Conservation (phyloP, 92 coral and sea anemone species). For the Porites rus region DNA sequence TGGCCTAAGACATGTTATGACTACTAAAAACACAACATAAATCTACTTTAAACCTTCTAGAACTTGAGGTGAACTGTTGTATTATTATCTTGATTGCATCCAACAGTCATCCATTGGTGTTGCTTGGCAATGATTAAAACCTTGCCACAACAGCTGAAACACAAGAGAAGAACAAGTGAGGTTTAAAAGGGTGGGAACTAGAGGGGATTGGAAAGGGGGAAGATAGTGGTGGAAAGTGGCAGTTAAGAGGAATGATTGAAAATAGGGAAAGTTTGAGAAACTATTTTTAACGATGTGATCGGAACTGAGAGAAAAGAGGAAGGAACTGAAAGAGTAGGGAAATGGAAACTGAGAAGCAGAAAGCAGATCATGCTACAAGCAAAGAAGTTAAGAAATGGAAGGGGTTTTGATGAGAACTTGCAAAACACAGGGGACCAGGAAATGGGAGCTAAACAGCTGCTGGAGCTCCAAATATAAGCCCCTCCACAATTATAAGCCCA, state of each 20-base stretch:
- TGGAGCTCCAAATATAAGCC: too few species aligned
- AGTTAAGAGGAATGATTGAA: too few species aligned
- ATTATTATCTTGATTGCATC: neutral
- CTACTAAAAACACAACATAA: conserved; percentile 20
- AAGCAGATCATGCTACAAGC: neutral
- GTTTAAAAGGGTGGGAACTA: neutral
- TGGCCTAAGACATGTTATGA: too few species aligned
- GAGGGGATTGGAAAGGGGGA: neutral
- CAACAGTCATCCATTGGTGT: neutral
- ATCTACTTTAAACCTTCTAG: neutral
- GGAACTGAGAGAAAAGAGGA: neutral
- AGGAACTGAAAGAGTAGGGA: neutral
- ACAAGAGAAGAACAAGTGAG: neutral
- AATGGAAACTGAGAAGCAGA: neutral
- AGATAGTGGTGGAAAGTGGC: too few species aligned
- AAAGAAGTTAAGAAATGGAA: neutral
- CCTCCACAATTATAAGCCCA: too few species aligned
- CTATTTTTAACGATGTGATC: too few species aligned
- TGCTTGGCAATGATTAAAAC: neutral
- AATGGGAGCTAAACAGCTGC: too few species aligned
- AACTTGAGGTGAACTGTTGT: neutral
- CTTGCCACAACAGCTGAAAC: conserved; percentile 10
- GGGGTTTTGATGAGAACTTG: neutral
- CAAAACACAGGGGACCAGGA: too few species aligned
- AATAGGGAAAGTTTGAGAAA: too few species aligned